phyloP scores from a whole-genome alignment of 64 coral and sea anemone genomes.

The Actinia equina region DNA sequence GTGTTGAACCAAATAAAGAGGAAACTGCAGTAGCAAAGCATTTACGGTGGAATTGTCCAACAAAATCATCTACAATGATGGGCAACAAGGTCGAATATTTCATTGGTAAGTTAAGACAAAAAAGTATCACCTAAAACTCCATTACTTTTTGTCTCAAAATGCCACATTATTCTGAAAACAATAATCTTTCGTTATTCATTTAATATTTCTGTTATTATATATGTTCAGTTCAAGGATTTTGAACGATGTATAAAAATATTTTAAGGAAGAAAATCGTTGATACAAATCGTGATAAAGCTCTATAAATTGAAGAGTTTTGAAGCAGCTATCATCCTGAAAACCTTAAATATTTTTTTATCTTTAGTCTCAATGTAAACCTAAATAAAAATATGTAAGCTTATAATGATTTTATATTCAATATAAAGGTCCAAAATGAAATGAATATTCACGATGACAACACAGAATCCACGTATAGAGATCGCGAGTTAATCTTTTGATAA shows the following conservation, averaged over 20 bases:
- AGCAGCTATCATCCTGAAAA: neutral
- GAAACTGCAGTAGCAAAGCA: constrained; percentile 83
- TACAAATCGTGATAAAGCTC: neutral
- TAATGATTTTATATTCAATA: too few species aligned
- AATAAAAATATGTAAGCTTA: too few species aligned
- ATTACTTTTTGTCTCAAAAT: neutral
- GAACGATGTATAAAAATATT: neutral
- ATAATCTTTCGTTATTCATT: neutral
- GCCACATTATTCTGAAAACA: neutral
- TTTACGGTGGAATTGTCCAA: constrained; percentile 82
- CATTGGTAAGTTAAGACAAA: constrained; percentile 63
- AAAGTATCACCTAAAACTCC: neutral
- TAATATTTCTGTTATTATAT: neutral
- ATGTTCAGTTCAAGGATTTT: neutral
- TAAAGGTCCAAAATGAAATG: too few species aligned
- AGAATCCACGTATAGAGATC: neutral
- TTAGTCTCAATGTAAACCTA: too few species aligned
- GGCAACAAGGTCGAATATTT: constrained; percentile 96
- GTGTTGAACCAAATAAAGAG: constrained; percentile 74
- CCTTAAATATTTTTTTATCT: too few species aligned
- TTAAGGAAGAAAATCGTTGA: neutral
- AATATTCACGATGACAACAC: too few species aligned
- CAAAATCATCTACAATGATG: constrained; percentile 71
- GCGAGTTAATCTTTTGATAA: neutral
- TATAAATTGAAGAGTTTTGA: neutral